Conservation (phyloP, 2,888 invertebrate genomes). For the Lasioglossum figueresi region DNA sequence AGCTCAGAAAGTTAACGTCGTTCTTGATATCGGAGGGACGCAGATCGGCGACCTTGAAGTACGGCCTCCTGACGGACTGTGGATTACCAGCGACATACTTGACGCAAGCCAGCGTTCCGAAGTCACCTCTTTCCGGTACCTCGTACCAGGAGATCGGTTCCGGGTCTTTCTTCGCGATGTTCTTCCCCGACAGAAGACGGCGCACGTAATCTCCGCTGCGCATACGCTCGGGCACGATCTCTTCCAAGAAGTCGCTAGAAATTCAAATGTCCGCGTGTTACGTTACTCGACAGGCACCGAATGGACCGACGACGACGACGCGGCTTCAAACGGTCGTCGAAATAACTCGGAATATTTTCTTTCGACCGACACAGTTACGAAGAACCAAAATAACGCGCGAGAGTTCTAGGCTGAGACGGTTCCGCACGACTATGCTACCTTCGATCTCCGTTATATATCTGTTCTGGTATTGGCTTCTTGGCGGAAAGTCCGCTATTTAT, state of each 20-base stretch:
- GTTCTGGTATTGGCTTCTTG: not conserved
- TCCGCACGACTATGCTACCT: not conserved
- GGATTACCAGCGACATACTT: constrained; percentile 93
- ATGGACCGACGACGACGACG: not conserved
- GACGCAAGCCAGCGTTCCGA: constrained; percentile 93
- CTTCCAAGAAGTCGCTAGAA: constrained; percentile 85
- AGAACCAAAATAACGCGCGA: not conserved
- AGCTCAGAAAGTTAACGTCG: constrained; percentile 94
- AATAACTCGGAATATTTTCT: not conserved
- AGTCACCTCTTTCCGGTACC: constrained; percentile 87
- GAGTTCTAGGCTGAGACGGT: not conserved
- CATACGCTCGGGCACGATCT: constrained; percentile 86
- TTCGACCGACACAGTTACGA: not conserved
- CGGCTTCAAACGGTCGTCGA: not conserved
- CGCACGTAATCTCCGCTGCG: constrained; percentile 89
- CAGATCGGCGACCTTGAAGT: constrained; percentile 88
- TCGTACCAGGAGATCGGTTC: constrained; percentile 87
- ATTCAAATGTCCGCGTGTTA: constrained; percentile 4
- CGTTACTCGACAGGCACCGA: not conserved
- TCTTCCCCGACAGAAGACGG: constrained; percentile 88
- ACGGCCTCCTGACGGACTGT: constrained; percentile 90
- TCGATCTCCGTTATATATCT: not conserved
- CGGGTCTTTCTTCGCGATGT: constrained; percentile 87
- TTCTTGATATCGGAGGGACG: constrained; percentile 89
- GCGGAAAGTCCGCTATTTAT: not conserved